Evolutionary conservation across 2,113 vertebrate genomes (phyloP).

Genomic region (Dasyurus viverrinus): DNA sequence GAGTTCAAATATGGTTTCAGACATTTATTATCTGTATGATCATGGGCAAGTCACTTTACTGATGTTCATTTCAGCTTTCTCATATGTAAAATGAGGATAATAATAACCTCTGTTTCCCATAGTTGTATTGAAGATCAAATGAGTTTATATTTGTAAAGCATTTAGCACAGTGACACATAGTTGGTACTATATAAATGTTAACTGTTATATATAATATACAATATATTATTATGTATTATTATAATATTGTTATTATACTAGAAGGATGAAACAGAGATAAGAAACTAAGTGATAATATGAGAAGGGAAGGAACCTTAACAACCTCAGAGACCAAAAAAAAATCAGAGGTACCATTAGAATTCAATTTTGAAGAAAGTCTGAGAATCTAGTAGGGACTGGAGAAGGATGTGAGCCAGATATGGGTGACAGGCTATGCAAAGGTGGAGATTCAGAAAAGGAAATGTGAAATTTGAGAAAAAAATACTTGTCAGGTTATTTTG

Average conservation of each 20-base stretch:
- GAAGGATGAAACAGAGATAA: neutral
- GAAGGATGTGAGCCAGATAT: neutral
- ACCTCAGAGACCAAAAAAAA: neutral
- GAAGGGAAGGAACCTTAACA: neutral
- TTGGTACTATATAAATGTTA: neutral
- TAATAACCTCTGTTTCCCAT: neutral
- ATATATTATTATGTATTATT: neutral
- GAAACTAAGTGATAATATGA: neutral
- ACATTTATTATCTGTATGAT: neutral
- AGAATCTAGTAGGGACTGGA: neutral
- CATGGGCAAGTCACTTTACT: neutral
- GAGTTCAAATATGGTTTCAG: neutral
- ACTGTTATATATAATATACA: neutral
- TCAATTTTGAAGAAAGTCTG: neutral
- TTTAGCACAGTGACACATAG: neutral
- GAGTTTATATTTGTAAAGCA: neutral
- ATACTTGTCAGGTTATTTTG: neutral
- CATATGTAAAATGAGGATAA: neutral
- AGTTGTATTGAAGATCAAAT: neutral
- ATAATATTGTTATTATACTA: neutral
- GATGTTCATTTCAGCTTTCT: neutral
- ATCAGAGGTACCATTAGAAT: neutral
- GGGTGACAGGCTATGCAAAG: neutral
- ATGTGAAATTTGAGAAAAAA: neutral
- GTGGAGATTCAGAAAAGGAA: neutral